These are phyloP conservation scores for Uloborus diversus DNA, from an alignment of 1,140 invertebrate genomes.

Conservation along the genomic window DNA sequence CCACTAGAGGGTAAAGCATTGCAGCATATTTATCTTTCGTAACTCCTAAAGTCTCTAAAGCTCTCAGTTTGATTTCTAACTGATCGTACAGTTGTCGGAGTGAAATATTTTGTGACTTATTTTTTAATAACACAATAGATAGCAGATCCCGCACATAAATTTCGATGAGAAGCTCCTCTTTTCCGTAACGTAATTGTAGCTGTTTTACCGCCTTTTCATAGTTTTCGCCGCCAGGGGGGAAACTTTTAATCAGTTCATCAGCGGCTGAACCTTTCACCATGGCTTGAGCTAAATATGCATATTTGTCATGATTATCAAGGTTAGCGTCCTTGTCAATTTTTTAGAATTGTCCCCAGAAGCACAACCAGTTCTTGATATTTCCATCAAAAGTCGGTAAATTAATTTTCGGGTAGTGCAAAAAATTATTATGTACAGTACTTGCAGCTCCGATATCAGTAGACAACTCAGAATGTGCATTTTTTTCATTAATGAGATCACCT, in stretches of 20 bases:
- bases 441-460: too few relatives aligned
- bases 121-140: neutral
- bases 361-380: neutral
- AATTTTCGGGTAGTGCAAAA: constrained; percentile 10
- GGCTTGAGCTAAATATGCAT: constrained; percentile 9
- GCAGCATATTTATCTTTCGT: constrained; percentile 61
- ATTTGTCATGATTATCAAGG: neutral
- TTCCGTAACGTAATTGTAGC: constrained; percentile 44
- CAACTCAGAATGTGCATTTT: too few relatives aligned
- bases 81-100: constrained; percentile 56
- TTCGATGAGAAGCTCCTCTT: constrained; percentile 52
- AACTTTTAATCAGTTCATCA: constrained; percentile 32
- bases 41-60: constrained; percentile 60
- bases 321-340: constrained; percentile 9
- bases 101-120: neutral
- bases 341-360: neutral
- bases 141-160: constrained; percentile 56
- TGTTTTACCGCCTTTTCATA: neutral
- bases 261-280: neutral
- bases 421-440: too few relatives aligned
- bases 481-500: too few relatives aligned
- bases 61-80: constrained; percentile 60
- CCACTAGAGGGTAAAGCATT: constrained; percentile 61
- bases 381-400: constrained; percentile 5
- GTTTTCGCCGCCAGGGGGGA: neutral